Percentiles rank a stretch among this genome's conserved stretches.
phyloP scores from a whole-genome alignment of 2,113 vertebrate species.

The Pseudopipra pipra region DNA sequence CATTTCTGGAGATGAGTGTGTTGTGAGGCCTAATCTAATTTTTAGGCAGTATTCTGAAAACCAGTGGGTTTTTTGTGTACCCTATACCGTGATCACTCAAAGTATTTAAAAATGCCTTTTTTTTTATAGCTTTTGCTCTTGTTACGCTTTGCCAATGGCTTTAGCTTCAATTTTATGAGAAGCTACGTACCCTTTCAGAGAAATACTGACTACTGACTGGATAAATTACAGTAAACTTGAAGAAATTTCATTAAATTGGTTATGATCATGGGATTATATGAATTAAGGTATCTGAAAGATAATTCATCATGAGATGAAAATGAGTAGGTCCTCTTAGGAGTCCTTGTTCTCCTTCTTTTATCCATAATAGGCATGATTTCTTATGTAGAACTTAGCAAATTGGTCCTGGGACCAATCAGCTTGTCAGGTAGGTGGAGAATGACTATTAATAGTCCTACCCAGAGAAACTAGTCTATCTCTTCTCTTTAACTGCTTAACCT shows the following conservation, averaged over 20 bases:
- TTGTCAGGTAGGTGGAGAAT: constrained; percentile 10
- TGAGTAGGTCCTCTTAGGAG: not conserved
- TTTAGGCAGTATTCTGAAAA: not conserved
- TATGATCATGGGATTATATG: not conserved
- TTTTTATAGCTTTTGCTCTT: accelerated
- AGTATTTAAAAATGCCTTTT: not conserved
- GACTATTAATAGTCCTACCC: constrained; percentile 22
- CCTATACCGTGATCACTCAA: not conserved
- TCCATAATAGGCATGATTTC: constrained; percentile 68
- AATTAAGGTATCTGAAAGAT: not conserved
- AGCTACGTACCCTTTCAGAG: not conserved
- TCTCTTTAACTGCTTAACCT: not conserved
- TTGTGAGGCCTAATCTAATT: not conserved
- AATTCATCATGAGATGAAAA: not conserved
- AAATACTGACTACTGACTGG: not conserved
- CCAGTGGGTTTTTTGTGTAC: not conserved
- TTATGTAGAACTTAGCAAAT: constrained; percentile 49
- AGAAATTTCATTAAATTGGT: not conserved
- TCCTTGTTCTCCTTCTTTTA: constrained; percentile 13
- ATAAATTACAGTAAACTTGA: not conserved
- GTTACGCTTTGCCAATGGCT: not conserved
- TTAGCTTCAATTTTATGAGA: not conserved
- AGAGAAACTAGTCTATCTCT: not conserved
- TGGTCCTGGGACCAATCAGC: constrained; percentile 44
- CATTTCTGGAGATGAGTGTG: constrained; percentile 1